Evolutionary conservation across 2,888 invertebrate genomes (phyloP).

Genomic region (Oscheius onirici): DNA sequence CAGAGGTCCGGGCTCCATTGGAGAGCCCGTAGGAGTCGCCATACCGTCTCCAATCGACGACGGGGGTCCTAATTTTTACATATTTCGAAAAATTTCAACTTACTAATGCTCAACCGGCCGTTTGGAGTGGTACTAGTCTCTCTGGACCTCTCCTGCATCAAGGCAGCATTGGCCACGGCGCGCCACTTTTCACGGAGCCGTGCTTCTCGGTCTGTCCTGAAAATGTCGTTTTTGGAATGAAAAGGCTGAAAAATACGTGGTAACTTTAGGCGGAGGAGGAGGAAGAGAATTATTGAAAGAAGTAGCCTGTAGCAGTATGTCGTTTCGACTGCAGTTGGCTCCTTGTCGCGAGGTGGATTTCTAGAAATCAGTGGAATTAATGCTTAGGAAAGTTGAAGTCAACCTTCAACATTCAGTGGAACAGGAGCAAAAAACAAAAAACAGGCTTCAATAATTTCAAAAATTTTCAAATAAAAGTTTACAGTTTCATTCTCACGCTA

Average conservation of each 20-base stretch:
- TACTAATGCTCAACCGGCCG: not conserved
- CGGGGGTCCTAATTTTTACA: not conserved
- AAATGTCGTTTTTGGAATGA: not conserved
- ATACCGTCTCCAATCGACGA: not conserved
- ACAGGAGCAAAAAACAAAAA: too few relatives aligned
- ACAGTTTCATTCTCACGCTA: too few relatives aligned
- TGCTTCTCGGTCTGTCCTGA: not conserved
- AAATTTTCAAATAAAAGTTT: too few relatives aligned
- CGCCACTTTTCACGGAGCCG: conserved; percentile 12
- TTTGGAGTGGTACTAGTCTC: not conserved
- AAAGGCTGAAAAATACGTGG: not conserved
- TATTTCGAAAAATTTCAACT: too few relatives aligned
- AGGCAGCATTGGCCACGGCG: not conserved
- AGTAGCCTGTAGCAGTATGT: not conserved
- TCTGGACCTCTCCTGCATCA: not conserved
- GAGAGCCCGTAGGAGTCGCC: not conserved
- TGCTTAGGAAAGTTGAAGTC: too few relatives aligned
- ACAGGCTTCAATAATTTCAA: too few relatives aligned
- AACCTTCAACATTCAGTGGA: too few relatives aligned
- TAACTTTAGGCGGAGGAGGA: not conserved
- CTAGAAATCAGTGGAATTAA: too few relatives aligned
- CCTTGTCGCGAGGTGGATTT: too few relatives aligned
- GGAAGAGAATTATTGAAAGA: not conserved
- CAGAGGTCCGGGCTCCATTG: conserved; percentile 30
- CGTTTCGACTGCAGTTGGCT: not conserved